phyloP scores from a whole-genome alignment of 2,797 vertebrate genomes.

The Pogoniulus pusillus region DNA sequence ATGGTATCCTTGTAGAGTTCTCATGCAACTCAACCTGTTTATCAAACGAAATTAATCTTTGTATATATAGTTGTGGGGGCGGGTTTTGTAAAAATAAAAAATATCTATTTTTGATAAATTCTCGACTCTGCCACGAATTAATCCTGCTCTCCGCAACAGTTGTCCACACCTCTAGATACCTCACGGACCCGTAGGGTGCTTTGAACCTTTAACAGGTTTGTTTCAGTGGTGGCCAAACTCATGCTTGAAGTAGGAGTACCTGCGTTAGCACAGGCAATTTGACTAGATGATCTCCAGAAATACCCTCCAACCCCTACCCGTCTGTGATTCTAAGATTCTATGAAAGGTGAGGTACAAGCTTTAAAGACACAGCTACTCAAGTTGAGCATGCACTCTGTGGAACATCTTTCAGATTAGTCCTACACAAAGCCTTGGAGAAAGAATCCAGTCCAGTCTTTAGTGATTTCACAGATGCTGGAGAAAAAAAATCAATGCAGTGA shows the following conservation, averaged over 20 bases:
- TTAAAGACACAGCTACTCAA: background rate
- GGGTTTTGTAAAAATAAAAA: too few relatives aligned
- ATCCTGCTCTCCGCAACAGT: too few relatives aligned
- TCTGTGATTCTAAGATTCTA: too few relatives aligned
- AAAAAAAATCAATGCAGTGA: background rate
- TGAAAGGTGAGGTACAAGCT: background rate
- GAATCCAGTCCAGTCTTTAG: background rate
- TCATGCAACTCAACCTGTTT: too few relatives aligned
- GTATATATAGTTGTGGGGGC: too few relatives aligned
- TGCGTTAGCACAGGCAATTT: too few relatives aligned
- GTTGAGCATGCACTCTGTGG: rapidly evolving
- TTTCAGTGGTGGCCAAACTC: background rate
- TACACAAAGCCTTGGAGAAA: background rate
- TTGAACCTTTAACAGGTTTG: background rate
- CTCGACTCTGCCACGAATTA: too few relatives aligned
- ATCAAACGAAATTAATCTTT: too few relatives aligned
- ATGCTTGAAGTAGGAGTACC: background rate
- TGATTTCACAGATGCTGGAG: background rate
- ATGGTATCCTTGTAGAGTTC: too few relatives aligned
- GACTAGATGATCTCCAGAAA: too few relatives aligned
- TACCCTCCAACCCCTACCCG: too few relatives aligned
- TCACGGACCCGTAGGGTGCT: background rate
- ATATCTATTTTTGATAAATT: too few relatives aligned
- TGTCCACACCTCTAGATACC: background rate
- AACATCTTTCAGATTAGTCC: background rate